Evolutionary conservation across 2,888 invertebrate species (phyloP).

Genomic region (Sesamia inferens): DNA sequence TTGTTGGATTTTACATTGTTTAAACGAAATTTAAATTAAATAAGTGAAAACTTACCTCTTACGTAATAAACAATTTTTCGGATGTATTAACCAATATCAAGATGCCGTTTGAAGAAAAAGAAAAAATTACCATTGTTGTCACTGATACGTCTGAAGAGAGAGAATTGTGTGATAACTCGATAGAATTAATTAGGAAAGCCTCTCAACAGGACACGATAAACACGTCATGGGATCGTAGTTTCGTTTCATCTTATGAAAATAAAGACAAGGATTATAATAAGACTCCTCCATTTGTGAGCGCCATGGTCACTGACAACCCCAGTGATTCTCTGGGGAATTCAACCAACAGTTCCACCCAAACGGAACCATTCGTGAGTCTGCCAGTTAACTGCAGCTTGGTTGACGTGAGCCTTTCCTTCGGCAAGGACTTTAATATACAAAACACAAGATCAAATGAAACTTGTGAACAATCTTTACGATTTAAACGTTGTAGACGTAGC

Average conservation of each 20-base stretch:
- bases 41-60: background rate
- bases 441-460: slow-evolving; percentile 74
- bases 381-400: slow-evolving; percentile 69
- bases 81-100: slow-evolving; percentile 30
- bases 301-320: slow-evolving; percentile 75
- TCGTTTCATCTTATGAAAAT: slow-evolving; percentile 70
- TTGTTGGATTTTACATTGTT: background rate
- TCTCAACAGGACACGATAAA: slow-evolving; percentile 70
- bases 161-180: slow-evolving; percentile 70
- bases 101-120: slow-evolving; percentile 64
- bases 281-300: slow-evolving; percentile 80
- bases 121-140: slow-evolving; percentile 63
- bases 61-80: slow-evolving; percentile 23
- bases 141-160: slow-evolving; percentile 63
- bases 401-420: slow-evolving; percentile 78
- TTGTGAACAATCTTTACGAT: slow-evolving; percentile 71
- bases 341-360: slow-evolving; percentile 77
- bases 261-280: slow-evolving; percentile 69
- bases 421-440: slow-evolving; percentile 74
- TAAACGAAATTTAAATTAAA: background rate
- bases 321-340: slow-evolving; percentile 67
- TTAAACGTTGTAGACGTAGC: slow-evolving; percentile 78
- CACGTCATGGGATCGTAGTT: slow-evolving; percentile 81
- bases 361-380: slow-evolving; percentile 72
- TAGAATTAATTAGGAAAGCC: slow-evolving; percentile 83